Evolutionary conservation across 2,113 vertebrate genomes (phyloP), one percentile per base, ranked within the genome.

Genomic region (Malurus melanocephalus): DNA sequence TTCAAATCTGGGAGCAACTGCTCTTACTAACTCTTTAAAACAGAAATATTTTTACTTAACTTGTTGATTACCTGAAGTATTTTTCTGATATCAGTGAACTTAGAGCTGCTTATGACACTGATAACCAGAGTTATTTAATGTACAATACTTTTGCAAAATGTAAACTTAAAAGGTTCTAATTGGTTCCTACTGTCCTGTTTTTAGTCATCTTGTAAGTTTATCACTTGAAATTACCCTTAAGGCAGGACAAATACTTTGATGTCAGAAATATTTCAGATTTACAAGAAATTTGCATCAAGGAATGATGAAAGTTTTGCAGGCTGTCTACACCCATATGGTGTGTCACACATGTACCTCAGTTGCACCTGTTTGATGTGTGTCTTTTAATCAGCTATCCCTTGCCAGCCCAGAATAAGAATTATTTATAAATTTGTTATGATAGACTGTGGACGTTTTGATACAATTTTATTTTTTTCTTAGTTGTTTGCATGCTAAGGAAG

Each of bases 1-100:
- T 94, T 90, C 85, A 85, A 76, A 82, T 88, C 81, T 57, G 42
- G 74, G 87, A 89, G 87, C 48, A 79, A 64, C 52, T 38, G 38
- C 38, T 35, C 4, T 38, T 38, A 38, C 38, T 82, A 77, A 79
- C 55, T 81, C 35, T 32, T 13, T 72, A 86, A 69, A 94, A 55
- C 4, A 85, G 73, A 88, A 93, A 61, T 75, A 78, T 88, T 92
- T 93, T 88, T 83, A 16, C 73, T 89, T 85, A 68, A 35, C 57
- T 59, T 74, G 60, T 83, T 92, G 71, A 89, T 93, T 89, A 84
- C 80, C 74, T 87, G 62, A 72, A 90, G 46, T 42, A 35, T 68
- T 88, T 93, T 92, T 71, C 45, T 80, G 57, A 3, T 80, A 48
- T 71, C 30, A 43, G 24, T 72, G n/a, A 91, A 56, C 15, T 48